A percentile compares a stretch with the other conserved stretches of the same genome.
Conservation (phyloP, 1,140 invertebrate genomes). For the Trichonephila clavipes region DNA sequence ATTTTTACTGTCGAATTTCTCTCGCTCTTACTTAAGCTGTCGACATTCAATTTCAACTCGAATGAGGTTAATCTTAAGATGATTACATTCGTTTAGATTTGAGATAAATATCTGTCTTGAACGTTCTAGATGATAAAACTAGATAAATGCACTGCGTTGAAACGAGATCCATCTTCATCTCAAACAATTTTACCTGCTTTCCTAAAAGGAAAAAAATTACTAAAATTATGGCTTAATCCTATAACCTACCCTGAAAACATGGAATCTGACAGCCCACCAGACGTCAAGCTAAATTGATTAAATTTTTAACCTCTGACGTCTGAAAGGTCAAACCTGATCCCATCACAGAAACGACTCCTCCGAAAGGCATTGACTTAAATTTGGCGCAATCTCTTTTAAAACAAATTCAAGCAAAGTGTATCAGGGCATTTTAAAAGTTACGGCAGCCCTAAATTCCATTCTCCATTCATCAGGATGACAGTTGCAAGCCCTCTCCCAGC, state of each 20-base stretch:
- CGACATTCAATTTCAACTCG: too few relatives aligned
- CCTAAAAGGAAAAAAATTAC: background rate
- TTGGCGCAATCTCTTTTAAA: constrained; percentile 56
- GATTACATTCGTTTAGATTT: too few relatives aligned
- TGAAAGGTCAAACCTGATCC: background rate
- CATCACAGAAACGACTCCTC: background rate
- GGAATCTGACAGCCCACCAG: background rate
- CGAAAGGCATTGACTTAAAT: background rate
- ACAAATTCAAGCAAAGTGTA: constrained; percentile 31
- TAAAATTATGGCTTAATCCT: constrained; percentile 3
- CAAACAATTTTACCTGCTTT: background rate
- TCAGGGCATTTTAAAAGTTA: constrained; percentile 5
- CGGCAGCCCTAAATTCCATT: constrained; percentile 66
- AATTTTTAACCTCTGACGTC: constrained; percentile 3
- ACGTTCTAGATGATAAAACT: background rate
- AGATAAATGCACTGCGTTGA: background rate
- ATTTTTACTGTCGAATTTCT: too few relatives aligned
- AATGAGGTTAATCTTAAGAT: too few relatives aligned
- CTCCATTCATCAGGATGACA: constrained; percentile 71
- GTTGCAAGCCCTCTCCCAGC: constrained; percentile 38
- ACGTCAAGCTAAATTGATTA: constrained; percentile 12
- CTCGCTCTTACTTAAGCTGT: too few relatives aligned
- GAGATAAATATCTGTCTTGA: too few relatives aligned
- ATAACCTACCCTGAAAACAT: background rate
- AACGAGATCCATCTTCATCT: background rate